Evolutionary conservation across 2,888 invertebrate genomes (phyloP).

Genomic region (Acrocyrtus sp.): DNA sequence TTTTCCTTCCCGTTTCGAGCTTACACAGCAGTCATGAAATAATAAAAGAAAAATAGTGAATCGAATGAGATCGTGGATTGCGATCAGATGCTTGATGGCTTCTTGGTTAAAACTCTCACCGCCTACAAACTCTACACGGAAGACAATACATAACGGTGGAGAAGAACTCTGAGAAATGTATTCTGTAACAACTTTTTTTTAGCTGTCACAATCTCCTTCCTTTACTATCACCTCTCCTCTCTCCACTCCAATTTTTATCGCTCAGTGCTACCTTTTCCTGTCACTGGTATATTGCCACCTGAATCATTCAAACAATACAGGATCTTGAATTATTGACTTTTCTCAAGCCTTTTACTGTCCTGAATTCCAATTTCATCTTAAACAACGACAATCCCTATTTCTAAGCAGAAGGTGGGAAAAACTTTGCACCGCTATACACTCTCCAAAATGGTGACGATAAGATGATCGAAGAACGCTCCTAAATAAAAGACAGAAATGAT

Average conservation of each 20-base stretch:
- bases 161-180: not conserved
- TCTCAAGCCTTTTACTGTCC: not conserved
- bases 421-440: not conserved
- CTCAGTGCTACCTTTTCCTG: not conserved
- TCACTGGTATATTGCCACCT: conserved; percentile 24
- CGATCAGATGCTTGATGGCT: not conserved
- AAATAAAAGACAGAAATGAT: not conserved
- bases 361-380: not conserved
- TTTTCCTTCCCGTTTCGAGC: not conserved
- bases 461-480: not conserved
- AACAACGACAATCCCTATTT: too few species aligned
- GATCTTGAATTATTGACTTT: conserved; percentile 15
- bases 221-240: not conserved
- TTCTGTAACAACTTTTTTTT: not conserved
- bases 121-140: not conserved
- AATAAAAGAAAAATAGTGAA: not conserved
- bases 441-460: not conserved
- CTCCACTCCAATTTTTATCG: not conserved
- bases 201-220: not conserved
- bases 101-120: not conserved
- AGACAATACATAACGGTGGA: not conserved
- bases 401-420: not conserved
- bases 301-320: conserved; percentile 33
- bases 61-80: not conserved
- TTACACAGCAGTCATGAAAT: not conserved